A percentile compares a stretch with the other conserved stretches of the same genome.
These are phyloP conservation scores for Pristionchus fissidentatus DNA, from an alignment of 2,888 invertebrate genomes.

Conservation along the genomic window DNA sequence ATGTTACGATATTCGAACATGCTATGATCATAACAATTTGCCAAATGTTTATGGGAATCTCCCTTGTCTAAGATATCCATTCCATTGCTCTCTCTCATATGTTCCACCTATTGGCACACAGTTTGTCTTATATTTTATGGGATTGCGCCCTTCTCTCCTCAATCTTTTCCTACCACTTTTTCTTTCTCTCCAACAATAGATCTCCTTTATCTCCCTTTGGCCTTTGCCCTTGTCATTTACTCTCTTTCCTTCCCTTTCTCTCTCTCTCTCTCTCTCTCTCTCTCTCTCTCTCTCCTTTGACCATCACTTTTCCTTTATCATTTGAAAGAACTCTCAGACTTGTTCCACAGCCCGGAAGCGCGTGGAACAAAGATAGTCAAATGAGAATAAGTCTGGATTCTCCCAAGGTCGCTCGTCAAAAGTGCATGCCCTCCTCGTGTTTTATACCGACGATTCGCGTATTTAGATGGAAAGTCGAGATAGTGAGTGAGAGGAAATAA, in stretches of 20 bases:
- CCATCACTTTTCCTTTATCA: no score
- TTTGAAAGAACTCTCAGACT: slow-evolving; percentile 4
- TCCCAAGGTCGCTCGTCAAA: no score
- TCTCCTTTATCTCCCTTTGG: slow-evolving; percentile 19
- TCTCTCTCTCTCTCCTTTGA: slow-evolving; percentile 8
- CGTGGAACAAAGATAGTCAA: slow-evolving; percentile 36
- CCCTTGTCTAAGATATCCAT: not conserved
- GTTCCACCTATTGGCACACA: slow-evolving; percentile 17
- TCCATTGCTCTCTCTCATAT: not conserved
- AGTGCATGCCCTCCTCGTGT: no score
- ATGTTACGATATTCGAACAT: not conserved
- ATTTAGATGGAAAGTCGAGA: not conserved
- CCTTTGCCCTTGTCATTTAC: slow-evolving; percentile 23
- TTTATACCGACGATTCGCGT: no score
- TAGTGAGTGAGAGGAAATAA: no score
- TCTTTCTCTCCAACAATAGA: slow-evolving; percentile 19
- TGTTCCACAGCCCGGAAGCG: slow-evolving; percentile 22
- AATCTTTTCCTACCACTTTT: not conserved
- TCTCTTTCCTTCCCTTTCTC: not conserved
- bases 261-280: slow-evolving; percentile 16
- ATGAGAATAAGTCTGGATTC: not conserved
- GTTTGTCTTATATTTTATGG: not conserved
- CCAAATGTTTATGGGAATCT: slow-evolving; percentile 10
- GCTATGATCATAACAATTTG: not conserved
- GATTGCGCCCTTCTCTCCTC: not conserved